Evolutionary conservation across 2,888 invertebrate genomes (phyloP).

Genomic region (Mamestra brassicae): DNA sequence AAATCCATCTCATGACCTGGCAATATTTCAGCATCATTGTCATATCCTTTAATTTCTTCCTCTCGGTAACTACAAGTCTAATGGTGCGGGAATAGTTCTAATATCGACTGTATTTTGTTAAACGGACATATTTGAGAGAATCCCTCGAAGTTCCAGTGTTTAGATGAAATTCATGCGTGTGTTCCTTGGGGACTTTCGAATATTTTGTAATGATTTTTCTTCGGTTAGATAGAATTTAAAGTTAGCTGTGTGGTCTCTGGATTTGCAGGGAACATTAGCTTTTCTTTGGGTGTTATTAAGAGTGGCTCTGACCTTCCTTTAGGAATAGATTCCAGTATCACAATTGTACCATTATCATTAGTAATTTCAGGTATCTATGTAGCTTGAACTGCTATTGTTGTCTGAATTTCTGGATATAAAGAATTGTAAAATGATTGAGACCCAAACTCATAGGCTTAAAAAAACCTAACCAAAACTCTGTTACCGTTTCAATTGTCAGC

Average conservation of each 20-base stretch:
- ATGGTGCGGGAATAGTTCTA: slow-evolving; percentile 64
- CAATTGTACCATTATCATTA: background rate
- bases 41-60: slow-evolving; percentile 46
- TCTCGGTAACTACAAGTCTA: slow-evolving; percentile 50
- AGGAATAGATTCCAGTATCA: background rate
- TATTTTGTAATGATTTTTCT: slow-evolving; percentile 46
- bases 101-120: slow-evolving; percentile 66
- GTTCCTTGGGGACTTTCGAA: slow-evolving; percentile 11
- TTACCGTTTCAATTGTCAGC: slow-evolving; percentile 9
- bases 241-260: slow-evolving; percentile 31
- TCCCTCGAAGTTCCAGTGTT: slow-evolving; percentile 45
- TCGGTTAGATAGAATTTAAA: slow-evolving; percentile 5
- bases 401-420: background rate
- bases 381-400: background rate
- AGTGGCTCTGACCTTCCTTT: background rate
- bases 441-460: no score
- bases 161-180: slow-evolving; percentile 56
- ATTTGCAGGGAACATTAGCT: slow-evolving; percentile 2
- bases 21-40: background rate
- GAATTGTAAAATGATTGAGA: no score
- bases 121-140: slow-evolving; percentile 55
- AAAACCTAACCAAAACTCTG: no score
- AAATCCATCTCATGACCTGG: background rate
- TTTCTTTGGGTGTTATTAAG: background rate
- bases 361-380: no score